A percentile compares a stretch with the other conserved stretches of the same genome.
Conservation (phyloP, 92 coral and sea anemone species). For the Pocillopora grandis region DNA sequence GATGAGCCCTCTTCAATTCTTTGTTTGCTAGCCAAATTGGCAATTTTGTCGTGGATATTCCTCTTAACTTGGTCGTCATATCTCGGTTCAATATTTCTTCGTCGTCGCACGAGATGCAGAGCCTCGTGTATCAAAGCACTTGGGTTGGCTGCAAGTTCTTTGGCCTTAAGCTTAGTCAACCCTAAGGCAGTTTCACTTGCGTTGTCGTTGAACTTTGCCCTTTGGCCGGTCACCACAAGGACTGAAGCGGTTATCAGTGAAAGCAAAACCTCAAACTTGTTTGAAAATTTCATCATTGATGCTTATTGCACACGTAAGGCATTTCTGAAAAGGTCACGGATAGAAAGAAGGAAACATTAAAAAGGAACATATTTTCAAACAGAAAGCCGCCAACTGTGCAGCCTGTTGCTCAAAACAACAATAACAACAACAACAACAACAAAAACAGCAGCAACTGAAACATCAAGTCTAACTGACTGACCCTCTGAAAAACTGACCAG, state of each 20-base stretch:
- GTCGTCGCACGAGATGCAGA: slow-evolving; percentile 26
- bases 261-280: not conserved
- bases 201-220: slow-evolving; percentile 21
- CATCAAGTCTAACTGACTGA: too few species aligned
- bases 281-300: slow-evolving; percentile 22
- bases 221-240: slow-evolving; percentile 12
- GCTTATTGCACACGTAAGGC: not conserved
- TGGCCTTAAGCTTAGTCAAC: slow-evolving; percentile 33
- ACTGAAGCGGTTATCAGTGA: not conserved
- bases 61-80: slow-evolving; percentile 25
- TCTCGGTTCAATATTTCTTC: slow-evolving; percentile 26
- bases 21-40: slow-evolving; percentile 7
- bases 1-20: not conserved
- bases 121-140: slow-evolving; percentile 34
- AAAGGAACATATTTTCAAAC: not conserved
- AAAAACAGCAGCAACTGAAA: too few species aligned
- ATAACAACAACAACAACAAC: too few species aligned
- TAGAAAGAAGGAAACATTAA: not conserved
- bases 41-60: not conserved
- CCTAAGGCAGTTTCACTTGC: slow-evolving; percentile 15
- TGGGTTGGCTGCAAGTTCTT: slow-evolving; percentile 37
- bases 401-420: not conserved
- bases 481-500: too few species aligned
- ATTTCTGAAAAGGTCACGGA: not conserved
- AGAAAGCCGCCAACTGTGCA: not conserved